A percentile compares a stretch with the other conserved stretches of the same genome.
These are phyloP conservation scores for Anthopleura sola DNA, from an alignment of 64 coral and sea anemone species.

Conservation along the genomic window DNA sequence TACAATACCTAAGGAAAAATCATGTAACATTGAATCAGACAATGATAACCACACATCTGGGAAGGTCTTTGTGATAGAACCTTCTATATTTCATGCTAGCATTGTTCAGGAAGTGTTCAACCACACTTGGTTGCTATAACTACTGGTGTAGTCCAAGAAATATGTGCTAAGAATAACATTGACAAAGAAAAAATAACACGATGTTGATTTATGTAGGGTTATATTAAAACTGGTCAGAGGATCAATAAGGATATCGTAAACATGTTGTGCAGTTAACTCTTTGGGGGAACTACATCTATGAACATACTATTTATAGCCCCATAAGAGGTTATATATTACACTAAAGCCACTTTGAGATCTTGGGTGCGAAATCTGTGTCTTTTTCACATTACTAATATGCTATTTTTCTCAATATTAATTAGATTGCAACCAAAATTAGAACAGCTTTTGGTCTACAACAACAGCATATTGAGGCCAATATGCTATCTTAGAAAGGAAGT, in stretches of 20 bases:
- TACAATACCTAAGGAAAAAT: conserved; percentile 71
- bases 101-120: background rate
- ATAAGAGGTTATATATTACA: no score
- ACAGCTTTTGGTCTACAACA: no score
- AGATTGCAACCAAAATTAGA: no score
- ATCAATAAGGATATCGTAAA: background rate
- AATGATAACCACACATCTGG: background rate
- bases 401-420: no score
- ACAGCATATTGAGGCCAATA: no score
- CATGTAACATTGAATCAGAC: background rate
- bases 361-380: no score
- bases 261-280: background rate
- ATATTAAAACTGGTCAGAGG: background rate
- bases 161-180: background rate
- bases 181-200: background rate
- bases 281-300: no score
- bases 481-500: no score
- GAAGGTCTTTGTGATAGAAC: background rate
- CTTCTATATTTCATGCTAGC: background rate
- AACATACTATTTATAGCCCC: no score
- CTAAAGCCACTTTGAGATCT: no score
- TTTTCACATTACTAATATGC: no score
- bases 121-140: background rate
- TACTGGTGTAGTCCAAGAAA: background rate
- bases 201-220: background rate